Evolutionary conservation across 2,888 invertebrate genomes (phyloP).

Genomic region (Steinernema hermaphroditum): DNA sequence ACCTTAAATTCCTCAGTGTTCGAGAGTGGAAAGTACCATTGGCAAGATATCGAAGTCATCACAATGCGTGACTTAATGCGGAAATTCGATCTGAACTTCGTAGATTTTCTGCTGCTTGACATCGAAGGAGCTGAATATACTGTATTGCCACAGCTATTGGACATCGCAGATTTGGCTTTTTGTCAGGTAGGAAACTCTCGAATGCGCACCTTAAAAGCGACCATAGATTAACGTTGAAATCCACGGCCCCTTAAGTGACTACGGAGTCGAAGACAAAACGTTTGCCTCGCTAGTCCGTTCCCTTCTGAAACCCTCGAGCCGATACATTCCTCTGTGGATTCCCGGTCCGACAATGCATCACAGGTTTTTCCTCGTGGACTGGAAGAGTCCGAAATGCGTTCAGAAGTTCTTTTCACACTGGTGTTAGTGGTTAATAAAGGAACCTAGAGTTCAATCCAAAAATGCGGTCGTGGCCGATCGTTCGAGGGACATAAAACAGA

Average conservation of each 20-base stretch:
- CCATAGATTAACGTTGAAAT: slow-evolving; percentile 34
- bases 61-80: slow-evolving; percentile 7
- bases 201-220: not conserved
- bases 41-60: slow-evolving; percentile 14
- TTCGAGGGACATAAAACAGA: slow-evolving; percentile 8
- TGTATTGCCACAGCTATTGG: not conserved
- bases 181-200: not conserved
- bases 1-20: slow-evolving; percentile 29
- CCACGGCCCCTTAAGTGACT: slow-evolving; percentile 29
- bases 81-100: not conserved
- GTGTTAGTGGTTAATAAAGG: slow-evolving; percentile 15
- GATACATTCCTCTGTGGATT: slow-evolving; percentile 30
- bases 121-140: slow-evolving; percentile 37
- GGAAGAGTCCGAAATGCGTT: slow-evolving; percentile 26
- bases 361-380: slow-evolving; percentile 29
- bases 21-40: slow-evolving; percentile 17
- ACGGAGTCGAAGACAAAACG: not conserved
- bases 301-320: not conserved
- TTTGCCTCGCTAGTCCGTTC: not conserved
- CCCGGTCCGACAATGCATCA: slow-evolving; percentile 27
- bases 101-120: slow-evolving; percentile 36
- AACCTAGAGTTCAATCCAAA: no score
- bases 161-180: not conserved
- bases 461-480: not conserved
- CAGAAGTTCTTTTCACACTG: slow-evolving; percentile 31